Evolutionary conservation across 2,888 invertebrate species (phyloP).

Genomic region (Heliconius ismenius): DNA sequence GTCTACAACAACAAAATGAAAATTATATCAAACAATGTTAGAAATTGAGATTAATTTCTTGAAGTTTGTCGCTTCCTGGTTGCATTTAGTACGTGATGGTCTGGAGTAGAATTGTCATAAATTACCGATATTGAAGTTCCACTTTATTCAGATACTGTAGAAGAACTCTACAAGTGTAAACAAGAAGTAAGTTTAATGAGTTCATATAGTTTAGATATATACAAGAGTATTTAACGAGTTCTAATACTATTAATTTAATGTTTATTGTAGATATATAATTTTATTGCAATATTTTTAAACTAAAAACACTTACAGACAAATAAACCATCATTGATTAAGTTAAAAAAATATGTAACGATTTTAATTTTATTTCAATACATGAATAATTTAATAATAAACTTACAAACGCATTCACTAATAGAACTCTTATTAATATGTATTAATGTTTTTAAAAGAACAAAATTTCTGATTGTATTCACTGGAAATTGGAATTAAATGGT

Average conservation of each 20-base stretch:
- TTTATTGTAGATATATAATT: too few relatives aligned
- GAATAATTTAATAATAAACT: not conserved
- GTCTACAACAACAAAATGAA: too few relatives aligned
- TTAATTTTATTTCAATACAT: not conserved
- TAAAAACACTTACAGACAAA: too few relatives aligned
- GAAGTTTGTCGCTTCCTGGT: conserved; percentile 16
- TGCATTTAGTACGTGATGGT: conserved; percentile 18
- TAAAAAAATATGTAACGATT: too few relatives aligned
- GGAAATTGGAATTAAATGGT: too few relatives aligned
- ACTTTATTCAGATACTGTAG: not conserved
- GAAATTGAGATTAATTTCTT: conserved; percentile 4
- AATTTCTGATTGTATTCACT: too few relatives aligned
- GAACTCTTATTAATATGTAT: too few relatives aligned
- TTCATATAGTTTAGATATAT: not conserved
- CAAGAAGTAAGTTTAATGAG: not conserved
- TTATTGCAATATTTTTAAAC: too few relatives aligned
- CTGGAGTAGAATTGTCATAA: not conserved
- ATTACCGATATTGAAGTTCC: not conserved
- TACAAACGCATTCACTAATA: not conserved
- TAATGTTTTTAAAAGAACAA: too few relatives aligned
- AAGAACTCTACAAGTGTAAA: not conserved
- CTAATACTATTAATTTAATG: not conserved
- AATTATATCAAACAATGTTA: not conserved
- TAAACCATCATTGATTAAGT: too few relatives aligned
- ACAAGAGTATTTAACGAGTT: not conserved